These are phyloP conservation scores for Noturus placidus DNA, from an alignment of 2,113 vertebrate species.

Conservation along the genomic window DNA sequence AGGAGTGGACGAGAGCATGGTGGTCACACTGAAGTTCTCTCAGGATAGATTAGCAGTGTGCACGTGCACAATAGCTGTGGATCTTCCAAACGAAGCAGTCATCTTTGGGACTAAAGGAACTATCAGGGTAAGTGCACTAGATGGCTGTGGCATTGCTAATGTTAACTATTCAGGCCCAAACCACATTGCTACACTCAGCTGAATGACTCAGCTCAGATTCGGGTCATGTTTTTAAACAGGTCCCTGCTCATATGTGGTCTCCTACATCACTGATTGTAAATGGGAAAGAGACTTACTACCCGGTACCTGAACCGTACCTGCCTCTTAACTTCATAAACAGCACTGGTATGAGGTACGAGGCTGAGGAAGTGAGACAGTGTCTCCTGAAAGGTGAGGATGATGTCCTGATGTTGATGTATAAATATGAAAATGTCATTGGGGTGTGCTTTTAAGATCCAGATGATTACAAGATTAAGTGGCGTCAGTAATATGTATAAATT, in stretches of 20 bases:
- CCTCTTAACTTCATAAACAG: slow-evolving; percentile 73
- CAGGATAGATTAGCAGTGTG: slow-evolving; percentile 72
- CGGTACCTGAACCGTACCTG: slow-evolving; percentile 67
- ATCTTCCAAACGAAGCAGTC: slow-evolving; percentile 68
- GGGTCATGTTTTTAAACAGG: slow-evolving; percentile 58
- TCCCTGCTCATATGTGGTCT: slow-evolving; percentile 74
- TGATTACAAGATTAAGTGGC: not conserved
- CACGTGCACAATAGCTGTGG: slow-evolving; percentile 56
- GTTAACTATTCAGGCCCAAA: not conserved
- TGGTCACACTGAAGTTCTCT: slow-evolving; percentile 72
- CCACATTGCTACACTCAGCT: not conserved
- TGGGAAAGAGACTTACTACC: slow-evolving; percentile 68
- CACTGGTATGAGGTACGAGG: slow-evolving; percentile 80
- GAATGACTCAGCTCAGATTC: not conserved
- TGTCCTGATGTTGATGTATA: too few relatives aligned
- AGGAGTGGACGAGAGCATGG: slow-evolving; percentile 76
- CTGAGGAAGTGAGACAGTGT: slow-evolving; percentile 80
- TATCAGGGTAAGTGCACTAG: slow-evolving; percentile 69
- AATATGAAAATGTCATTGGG: not conserved
- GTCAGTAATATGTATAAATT: not conserved
- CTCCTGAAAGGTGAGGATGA: slow-evolving; percentile 74
- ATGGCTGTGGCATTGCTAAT: not conserved
- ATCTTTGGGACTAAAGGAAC: slow-evolving; percentile 77
- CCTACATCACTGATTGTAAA: slow-evolving; percentile 76
- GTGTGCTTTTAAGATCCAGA: not conserved